phyloP scores from a whole-genome alignment of 2,888 invertebrate genomes.

The Ormia ochracea region DNA sequence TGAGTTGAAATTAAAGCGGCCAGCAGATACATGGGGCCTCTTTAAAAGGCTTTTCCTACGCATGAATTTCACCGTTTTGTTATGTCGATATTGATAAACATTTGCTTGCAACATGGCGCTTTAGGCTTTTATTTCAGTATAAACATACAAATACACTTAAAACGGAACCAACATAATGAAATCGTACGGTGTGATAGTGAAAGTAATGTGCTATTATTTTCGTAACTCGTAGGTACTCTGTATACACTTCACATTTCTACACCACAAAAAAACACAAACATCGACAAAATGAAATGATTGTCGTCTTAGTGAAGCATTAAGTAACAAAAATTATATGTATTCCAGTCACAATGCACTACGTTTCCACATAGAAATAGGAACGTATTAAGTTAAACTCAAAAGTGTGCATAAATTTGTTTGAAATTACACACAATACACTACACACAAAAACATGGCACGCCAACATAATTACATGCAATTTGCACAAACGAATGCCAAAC shows the following conservation, averaged over 20 bases:
- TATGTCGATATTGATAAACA: conserved; percentile 47
- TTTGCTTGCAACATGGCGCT: conserved; percentile 38
- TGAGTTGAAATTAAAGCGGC: too few species aligned
- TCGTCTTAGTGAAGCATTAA: conserved; percentile 50
- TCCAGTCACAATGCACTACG: neutral
- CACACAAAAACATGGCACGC: conserved; percentile 52
- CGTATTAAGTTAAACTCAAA: conserved; percentile 5
- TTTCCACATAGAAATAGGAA: neutral
- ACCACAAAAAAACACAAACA: conserved; percentile 27
- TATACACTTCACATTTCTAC: neutral
- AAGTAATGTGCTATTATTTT: conserved; percentile 29
- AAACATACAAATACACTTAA: conserved; percentile 32
- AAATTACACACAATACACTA: conserved; percentile 20
- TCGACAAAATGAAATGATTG: conserved; percentile 31
- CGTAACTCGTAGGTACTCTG: conserved; percentile 10
- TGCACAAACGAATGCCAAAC: conserved; percentile 59
- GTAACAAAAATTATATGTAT: conserved; percentile 13
- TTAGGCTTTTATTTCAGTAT: conserved; percentile 32
- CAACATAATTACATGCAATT: conserved; percentile 61
- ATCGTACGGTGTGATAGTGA: neutral
- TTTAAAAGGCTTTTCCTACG: neutral
- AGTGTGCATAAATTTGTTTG: conserved; percentile 4
- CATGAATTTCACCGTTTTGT: neutral
- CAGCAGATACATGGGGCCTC: neutral
- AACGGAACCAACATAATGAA: neutral